phyloP scores from a whole-genome alignment of 2,797 vertebrate species.

The Fringilla coelebs region DNA sequence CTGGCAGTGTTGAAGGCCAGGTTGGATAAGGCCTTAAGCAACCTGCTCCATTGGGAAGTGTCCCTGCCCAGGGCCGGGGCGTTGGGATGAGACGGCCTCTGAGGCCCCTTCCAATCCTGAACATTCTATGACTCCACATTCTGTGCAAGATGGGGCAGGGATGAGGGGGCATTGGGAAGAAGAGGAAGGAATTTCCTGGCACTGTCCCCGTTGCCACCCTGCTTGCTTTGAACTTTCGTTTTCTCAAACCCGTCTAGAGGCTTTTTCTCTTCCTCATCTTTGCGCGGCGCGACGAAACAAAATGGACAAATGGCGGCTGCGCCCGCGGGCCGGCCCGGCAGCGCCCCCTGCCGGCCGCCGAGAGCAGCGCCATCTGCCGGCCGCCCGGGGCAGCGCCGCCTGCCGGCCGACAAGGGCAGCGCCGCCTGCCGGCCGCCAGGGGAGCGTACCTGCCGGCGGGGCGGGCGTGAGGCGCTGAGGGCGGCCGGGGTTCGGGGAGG shows the following conservation, averaged over 20 bases:
- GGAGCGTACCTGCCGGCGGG: background rate
- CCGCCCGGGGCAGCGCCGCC: no score
- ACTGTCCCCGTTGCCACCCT: background rate
- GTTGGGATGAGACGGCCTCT: fast-evolving
- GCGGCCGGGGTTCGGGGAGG: background rate
- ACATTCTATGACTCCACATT: background rate
- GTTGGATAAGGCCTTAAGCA: background rate
- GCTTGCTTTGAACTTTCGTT: background rate
- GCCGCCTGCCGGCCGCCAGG: no score
- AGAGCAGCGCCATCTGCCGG: no score
- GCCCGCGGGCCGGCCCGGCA: no score
- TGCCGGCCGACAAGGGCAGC: no score
- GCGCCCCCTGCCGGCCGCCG: no score
- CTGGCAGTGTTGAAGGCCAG: background rate
- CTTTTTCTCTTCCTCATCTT: background rate
- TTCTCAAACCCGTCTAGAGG: background rate
- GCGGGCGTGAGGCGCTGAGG: background rate
- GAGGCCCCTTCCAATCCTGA: background rate
- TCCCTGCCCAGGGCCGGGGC: background rate
- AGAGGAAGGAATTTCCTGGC: background rate
- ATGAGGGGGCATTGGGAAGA: fast-evolving
- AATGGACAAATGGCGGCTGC: background rate
- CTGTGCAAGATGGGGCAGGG: fast-evolving
- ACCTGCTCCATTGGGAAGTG: no score
- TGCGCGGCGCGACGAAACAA: fast-evolving